A percentile compares a stretch with the other conserved stretches of the same genome.
These are phyloP conservation scores for Oscheius sp. DNA, from an alignment of 2,888 invertebrate genomes.

Conservation along the genomic window DNA sequence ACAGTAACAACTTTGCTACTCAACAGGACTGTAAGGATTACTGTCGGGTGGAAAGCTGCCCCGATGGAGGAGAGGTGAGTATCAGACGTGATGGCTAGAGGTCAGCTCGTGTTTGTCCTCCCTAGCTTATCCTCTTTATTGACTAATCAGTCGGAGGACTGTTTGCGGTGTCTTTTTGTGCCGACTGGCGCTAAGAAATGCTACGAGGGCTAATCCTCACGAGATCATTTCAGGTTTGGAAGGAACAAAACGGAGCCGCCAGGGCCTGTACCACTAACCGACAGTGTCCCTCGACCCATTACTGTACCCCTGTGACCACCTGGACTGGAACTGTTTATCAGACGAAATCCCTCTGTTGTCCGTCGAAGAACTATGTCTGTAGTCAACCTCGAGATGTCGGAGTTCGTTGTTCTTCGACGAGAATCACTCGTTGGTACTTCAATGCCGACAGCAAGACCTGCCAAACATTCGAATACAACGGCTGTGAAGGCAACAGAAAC, in stretches of 20 bases:
- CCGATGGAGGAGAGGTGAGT: slow-evolving; percentile 67
- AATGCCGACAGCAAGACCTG: slow-evolving; percentile 68
- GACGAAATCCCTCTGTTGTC: slow-evolving; percentile 68
- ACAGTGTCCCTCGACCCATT: slow-evolving; percentile 69
- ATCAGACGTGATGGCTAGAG: not conserved
- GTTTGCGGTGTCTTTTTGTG: slow-evolving; percentile 32
- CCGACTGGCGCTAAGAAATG: slow-evolving; percentile 10
- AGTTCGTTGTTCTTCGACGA: slow-evolving; percentile 55
- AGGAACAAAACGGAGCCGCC: slow-evolving; percentile 67
- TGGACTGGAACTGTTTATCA: slow-evolving; percentile 68
- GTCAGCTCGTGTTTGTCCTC: slow-evolving; percentile 27
- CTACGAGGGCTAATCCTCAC: not conserved
- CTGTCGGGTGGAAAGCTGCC: slow-evolving; percentile 69
- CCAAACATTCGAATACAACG: slow-evolving; percentile 68
- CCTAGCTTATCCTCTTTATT: slow-evolving; percentile 27
- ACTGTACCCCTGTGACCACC: slow-evolving; percentile 68
- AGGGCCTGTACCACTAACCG: slow-evolving; percentile 66
- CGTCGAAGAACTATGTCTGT: slow-evolving; percentile 69
- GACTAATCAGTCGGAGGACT: slow-evolving; percentile 29
- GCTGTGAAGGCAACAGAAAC: slow-evolving; percentile 70
- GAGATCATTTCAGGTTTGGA: slow-evolving; percentile 58
- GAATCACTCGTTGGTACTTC: slow-evolving; percentile 68
- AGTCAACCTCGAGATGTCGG: slow-evolving; percentile 66
- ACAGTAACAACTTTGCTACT: slow-evolving; percentile 68
- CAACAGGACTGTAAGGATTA: slow-evolving; percentile 70